Evolutionary conservation across 2,888 invertebrate genomes (phyloP).

Genomic region (Rugalucina vietnamica): DNA sequence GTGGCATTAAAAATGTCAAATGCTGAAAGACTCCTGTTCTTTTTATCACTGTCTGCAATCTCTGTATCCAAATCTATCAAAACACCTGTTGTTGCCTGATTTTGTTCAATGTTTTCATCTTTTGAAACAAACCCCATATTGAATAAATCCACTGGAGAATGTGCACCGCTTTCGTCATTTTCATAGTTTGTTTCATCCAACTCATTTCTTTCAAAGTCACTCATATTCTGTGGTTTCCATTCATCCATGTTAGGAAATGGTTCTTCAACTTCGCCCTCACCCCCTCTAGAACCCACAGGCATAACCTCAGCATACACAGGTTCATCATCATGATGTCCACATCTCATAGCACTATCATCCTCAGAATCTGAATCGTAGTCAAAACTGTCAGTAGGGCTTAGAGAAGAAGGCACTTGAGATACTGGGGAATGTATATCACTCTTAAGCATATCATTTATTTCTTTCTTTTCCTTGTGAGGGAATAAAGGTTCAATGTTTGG

Average conservation of each 20-base stretch:
- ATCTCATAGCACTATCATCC: background rate
- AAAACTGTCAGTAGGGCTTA: background rate
- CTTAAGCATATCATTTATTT: background rate
- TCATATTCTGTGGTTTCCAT: conserved; percentile 46
- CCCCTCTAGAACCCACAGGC: conserved; percentile 10
- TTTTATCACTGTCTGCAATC: background rate
- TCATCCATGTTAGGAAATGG: conserved; percentile 55
- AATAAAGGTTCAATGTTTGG: background rate
- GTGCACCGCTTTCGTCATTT: conserved; percentile 21
- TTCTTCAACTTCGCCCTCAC: conserved; percentile 17
- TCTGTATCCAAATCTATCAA: conserved; percentile 44
- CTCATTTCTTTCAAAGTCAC: conserved; percentile 27
- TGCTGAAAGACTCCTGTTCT: background rate
- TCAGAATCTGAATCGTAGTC: background rate
- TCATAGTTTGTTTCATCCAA: conserved; percentile 54
- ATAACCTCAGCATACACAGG: conserved; percentile 63
- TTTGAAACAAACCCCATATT: conserved; percentile 51
- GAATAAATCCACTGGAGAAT: conserved; percentile 22
- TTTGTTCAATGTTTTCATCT: conserved; percentile 12
- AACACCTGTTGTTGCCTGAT: conserved; percentile 10
- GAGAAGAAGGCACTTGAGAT: background rate
- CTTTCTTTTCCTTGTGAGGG: background rate
- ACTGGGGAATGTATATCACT: background rate
- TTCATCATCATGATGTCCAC: conserved; percentile 21
- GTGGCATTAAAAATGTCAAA: conserved; percentile 19